Evolutionary conservation across 2,797 vertebrate species (phyloP).

Genomic region (Acropternis orthonyx): DNA sequence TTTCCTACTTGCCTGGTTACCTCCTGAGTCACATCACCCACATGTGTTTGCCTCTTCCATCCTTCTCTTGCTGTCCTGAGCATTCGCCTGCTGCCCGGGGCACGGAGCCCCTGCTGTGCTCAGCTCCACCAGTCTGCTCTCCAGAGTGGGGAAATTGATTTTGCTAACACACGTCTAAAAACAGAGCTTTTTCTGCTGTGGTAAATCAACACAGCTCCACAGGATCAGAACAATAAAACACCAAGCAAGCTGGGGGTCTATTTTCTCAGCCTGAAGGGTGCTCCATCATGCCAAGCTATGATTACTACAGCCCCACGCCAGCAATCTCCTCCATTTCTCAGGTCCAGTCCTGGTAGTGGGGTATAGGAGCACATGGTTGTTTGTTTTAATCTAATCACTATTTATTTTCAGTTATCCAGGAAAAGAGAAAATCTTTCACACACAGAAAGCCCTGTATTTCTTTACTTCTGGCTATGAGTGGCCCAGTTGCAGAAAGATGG

Average conservation of each 20-base stretch:
- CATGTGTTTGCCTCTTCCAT: not conserved
- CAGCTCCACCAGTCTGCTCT: not conserved
- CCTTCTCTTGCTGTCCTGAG: not conserved
- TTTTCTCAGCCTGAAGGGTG: constrained; percentile 53
- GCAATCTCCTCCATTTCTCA: constrained; percentile 29
- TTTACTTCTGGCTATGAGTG: not conserved
- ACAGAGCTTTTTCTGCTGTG: not conserved
- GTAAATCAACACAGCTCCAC: constrained; percentile 44
- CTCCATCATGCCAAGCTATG: constrained; percentile 31
- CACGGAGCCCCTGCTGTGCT: not conserved
- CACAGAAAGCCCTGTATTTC: not conserved
- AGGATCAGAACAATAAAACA: constrained; percentile 34
- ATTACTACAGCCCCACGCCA: constrained; percentile 28
- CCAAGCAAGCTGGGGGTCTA: constrained; percentile 27
- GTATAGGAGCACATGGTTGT: not conserved
- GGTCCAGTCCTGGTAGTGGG: not conserved
- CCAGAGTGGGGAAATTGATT: not conserved
- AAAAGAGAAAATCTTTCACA: not conserved
- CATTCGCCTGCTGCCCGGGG: fast-evolving
- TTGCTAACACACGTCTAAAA: not conserved
- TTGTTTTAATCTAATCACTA: constrained; percentile 52
- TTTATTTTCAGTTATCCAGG: constrained; percentile 29
- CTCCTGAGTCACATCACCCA: not conserved
- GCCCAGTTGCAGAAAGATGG: not conserved
- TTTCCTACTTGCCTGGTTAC: not conserved